Conservation (phyloP, 2,888 invertebrate genomes). For the Cenopis cana region DNA sequence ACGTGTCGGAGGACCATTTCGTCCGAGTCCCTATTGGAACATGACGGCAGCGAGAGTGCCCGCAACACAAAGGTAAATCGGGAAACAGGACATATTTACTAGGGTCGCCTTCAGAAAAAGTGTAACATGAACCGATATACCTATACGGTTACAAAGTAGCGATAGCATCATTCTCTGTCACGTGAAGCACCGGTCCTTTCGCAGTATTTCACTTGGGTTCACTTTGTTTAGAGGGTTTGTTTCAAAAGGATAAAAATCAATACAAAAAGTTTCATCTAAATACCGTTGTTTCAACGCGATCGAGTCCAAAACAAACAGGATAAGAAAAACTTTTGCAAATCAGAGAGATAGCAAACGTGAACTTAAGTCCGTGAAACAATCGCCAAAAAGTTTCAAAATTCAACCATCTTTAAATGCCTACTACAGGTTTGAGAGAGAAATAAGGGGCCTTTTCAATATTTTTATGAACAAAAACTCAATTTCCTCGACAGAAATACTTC, state of each 20-base stretch:
- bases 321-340: constrained; percentile 18
- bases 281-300: constrained; percentile 26
- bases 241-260: constrained; percentile 20
- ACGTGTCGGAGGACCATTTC: constrained; percentile 61
- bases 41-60: constrained; percentile 60
- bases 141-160: constrained; percentile 19
- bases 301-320: constrained; percentile 26
- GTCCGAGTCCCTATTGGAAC: constrained; percentile 61
- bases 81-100: constrained; percentile 68
- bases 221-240: not conserved
- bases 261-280: constrained; percentile 20
- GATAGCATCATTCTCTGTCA: not conserved
- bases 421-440: constrained; percentile 16
- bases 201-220: not conserved
- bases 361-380: constrained; percentile 17
- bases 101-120: constrained; percentile 62
- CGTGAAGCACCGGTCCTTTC: not conserved
- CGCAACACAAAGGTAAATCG: constrained; percentile 64
- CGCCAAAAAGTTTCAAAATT: constrained; percentile 29
- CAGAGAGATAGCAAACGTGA: constrained; percentile 20
- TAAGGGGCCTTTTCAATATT: constrained; percentile 17
- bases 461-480: constrained; percentile 57
- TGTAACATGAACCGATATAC: constrained; percentile 48
- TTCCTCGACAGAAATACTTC: constrained; percentile 54
- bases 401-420: constrained; percentile 12